Evolutionary conservation across 1,140 invertebrate genomes (phyloP), one percentile per base, ranked within the genome.

Genomic region (Aphis craccivora): DNA sequence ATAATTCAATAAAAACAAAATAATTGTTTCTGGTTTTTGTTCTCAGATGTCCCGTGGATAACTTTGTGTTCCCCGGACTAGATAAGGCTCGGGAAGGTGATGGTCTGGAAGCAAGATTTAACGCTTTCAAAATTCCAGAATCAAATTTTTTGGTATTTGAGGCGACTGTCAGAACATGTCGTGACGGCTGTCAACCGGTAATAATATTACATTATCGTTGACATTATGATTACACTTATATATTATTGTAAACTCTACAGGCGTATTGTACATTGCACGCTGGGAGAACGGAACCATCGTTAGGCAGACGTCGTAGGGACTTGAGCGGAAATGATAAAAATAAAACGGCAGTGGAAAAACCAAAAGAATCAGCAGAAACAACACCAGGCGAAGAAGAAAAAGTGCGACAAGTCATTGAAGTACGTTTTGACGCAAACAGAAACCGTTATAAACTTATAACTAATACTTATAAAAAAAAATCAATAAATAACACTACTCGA

Each of bases 101-200:
- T 94, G 98, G 97, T 22, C 95, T 99, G 18, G 98, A 98, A 95
- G 98, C 98, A 0, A 96, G 98, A 94, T 99, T 99, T 95, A 98
- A 98, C 95, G 98, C 98, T 4, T 99, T 99, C 94, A 99, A 99
- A 95, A 98, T 99, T 94, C 98, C 98, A 0, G 98, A 99, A 96
- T 98, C 98, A 0, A 99, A 99, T 95, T 98, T 98, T 95, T 95
- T 99, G 88, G 98, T 99, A 2, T 99, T 99, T 95, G 98, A 99
- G 95, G 98, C 98, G 1, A 99, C 97, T 0, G 98, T 99, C 0
- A 96, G 97, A 93, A 98, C 98, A 0, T 99, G 98, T 94, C 95
- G 98, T 86, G 97, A 98, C 94, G 98, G 98, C 1, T 99, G 98
- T 95, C 97, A 98, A 95, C 98, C 98, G 60, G 97, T 97, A 94